Evolutionary conservation across 2,797 vertebrate species (phyloP), one percentile per base, ranked within the genome.

Genomic region (Podarcis siculus): DNA sequence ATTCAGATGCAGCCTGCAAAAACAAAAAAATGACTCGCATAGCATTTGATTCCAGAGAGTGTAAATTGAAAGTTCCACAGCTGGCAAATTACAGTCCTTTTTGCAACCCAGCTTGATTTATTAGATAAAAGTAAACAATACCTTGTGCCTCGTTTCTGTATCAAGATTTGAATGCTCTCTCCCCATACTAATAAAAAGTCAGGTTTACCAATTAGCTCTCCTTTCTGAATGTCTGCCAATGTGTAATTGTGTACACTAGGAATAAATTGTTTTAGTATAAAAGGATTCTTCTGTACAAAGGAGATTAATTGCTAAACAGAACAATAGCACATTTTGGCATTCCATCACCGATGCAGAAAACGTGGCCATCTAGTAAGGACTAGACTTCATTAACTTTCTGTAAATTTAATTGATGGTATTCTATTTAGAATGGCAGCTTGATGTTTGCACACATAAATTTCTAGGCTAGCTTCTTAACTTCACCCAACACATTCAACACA

Each of bases 221-320:
- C 89, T 69, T 85, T 86, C 67, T 91, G 88, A 93, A 91, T 87
- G 39, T 83, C 69, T 92, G 81, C 61, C 89, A 85, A 61, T 89
- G 64, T 89, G 82, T 94, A 94, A 96, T 92, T 90, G 91, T 87
- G 92, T 92, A 90, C 89, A 85, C 87, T 83, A 86, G 87, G 90
- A 93, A 94, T 95, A 93, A 90, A 92, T 77, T 90, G 85, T 94
- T 90, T 87, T 78, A 87, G 85, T 84, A 86, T 79, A 79, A 88
- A 91, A 91, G 89, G 88, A 39, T 67, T 89, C 25, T 89, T 92
- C 79, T 66, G 35, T 83, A 93, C 91, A 93, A 95, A 95, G 91
- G 86, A 94, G 90, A 95, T 94, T 92, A 94, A 95, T 95, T 94
- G 91, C 89, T 83, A 82, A 93, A 94, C 90, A 19, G 9, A 90